Conservation (phyloP, 2,797 vertebrate species). For the Hippopotamyrus pictus region DNA sequence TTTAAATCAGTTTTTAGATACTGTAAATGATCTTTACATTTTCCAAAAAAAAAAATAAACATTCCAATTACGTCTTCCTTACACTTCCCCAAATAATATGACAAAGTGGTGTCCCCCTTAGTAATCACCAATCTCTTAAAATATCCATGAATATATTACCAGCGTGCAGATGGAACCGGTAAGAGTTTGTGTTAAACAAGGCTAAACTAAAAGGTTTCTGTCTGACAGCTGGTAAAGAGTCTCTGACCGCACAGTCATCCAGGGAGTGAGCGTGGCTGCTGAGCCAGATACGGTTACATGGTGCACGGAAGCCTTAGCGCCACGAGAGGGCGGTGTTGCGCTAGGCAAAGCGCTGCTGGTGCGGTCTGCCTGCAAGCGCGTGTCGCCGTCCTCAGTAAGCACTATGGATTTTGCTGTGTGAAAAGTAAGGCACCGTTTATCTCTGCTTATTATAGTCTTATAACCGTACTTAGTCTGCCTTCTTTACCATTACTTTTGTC, state of each 20-base stretch:
- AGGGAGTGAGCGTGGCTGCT: neutral
- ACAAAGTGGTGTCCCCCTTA: neutral
- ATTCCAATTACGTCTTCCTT: slow-evolving; percentile 32
- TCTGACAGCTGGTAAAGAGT: neutral
- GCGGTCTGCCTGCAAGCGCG: neutral
- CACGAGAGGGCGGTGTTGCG: neutral
- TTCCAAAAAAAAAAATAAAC: slow-evolving; percentile 20
- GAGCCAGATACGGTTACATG: slow-evolving; percentile 31
- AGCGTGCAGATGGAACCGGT: neutral
- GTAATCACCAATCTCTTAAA: neutral
- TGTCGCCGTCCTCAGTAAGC: neutral
- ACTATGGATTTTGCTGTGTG: neutral
- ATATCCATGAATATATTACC: neutral
- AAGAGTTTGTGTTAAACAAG: neutral
- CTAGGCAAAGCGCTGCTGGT: neutral
- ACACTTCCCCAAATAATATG: slow-evolving; percentile 1
- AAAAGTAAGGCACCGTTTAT: neutral
- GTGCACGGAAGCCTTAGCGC: neutral
- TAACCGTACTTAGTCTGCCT: neutral
- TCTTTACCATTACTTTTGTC: neutral
- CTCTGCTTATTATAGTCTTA: neutral
- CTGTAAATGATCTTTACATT: slow-evolving; percentile 24
- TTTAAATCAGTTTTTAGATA: slow-evolving; percentile 22
- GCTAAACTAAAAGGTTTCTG: neutral
- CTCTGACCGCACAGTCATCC: neutral